Base-by-base conservation (phyloP, 92 coral and sea anemone species). In the Zoanthus sociatus region DNA sequence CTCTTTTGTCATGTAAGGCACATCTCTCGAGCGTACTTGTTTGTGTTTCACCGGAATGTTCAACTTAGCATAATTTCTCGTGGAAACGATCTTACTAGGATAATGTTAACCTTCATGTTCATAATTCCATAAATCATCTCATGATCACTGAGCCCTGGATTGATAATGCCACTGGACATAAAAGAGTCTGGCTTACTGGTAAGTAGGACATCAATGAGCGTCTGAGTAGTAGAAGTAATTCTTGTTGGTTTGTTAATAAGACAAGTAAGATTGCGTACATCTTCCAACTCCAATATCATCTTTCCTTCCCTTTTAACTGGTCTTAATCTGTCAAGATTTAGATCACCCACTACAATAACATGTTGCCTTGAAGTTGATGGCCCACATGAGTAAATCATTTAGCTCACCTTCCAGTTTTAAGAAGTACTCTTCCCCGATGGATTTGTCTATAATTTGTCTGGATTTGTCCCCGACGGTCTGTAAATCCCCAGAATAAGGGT, bases 1-100 rank as follows among this genome's bases (percentile, higher is more conserved):
- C 26, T 26, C 26, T 37, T 53, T 86, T 45, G 89, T 86, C 89
- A 86, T 76, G 56, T 51, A 76, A 51, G 89, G 84, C 56, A 77
- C 84, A 50, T 50, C 55, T 7, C 1, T 11, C 12, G 7, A 50
- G 55, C 55, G 55, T 50, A 50, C 55, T 50, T 1, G 9, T 50
- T 50, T 50, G 10, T 5, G 31, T 86, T 86, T 86, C 58, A 77
- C 26, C 53, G 89, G 89, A 32, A 86, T 86, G 72, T 78, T 37
- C 69, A 71, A 12, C 53, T 32, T 71, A 11, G 76, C 51, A 2
- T 63, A 63, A 63, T 63, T 63, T 63, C 32, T 63, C 26, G 32
- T 63, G 69, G 69, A 63, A 17, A 63, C 30, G 21, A 63, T 18
- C 69, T 17, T 63, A 63, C 69, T 63, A 6, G 69, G 9, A 63